Base-by-base conservation (phyloP, 2,113 vertebrate species). In the Anolis sagrei region DNA sequence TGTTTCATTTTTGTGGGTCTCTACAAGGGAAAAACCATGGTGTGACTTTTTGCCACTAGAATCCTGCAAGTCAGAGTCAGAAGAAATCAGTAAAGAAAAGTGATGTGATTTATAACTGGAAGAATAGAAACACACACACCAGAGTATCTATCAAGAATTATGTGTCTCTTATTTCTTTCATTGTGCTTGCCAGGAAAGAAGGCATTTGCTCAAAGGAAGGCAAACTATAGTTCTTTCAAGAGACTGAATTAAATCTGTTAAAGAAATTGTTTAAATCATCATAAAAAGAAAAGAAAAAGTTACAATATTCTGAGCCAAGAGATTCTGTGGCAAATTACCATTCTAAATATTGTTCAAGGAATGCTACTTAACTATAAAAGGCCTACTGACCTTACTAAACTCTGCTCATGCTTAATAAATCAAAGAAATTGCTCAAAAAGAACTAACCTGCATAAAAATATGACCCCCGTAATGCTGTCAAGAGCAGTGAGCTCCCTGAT, bases 401-500 rank as follows among this genome's bases (percentile, higher is more conserved):
- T 76, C 49, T 78, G 8, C 0, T 83, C 93, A 72, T 91, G 91
- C 66, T 87, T 88, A 93, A 91, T 92, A 76, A 85, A 93, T 90
- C 0, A 92, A 92, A 95, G 16, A 44, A 69, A 70, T 76, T 32
- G 79, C 14, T 82, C 79, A 61, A 93, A 89, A 94, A 83, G 32
- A 81, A 88, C 88, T 95, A 93, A 85, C 89, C 83, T 90, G 89
- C 93, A 89, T 94, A 36, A 78, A 82, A 87, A 78, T 49, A 77
- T 93, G 91, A 90, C 86, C 85, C 64, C 88, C 89, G 29, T 89
- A 94, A 88, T 87, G 83, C 86, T 88, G 85, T 79, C 84, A 91
- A 87, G 92, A 92, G 92, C 91, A 94, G 88, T 89, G 91, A 94
- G 91, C 87, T 92, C 89, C 90, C 88, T 93, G 88, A 93, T 88